A percentile compares a stretch with the other conserved stretches of the same genome.
Evolutionary conservation across 1,140 invertebrate genomes (phyloP).

Genomic region (Augochlora pura): DNA sequence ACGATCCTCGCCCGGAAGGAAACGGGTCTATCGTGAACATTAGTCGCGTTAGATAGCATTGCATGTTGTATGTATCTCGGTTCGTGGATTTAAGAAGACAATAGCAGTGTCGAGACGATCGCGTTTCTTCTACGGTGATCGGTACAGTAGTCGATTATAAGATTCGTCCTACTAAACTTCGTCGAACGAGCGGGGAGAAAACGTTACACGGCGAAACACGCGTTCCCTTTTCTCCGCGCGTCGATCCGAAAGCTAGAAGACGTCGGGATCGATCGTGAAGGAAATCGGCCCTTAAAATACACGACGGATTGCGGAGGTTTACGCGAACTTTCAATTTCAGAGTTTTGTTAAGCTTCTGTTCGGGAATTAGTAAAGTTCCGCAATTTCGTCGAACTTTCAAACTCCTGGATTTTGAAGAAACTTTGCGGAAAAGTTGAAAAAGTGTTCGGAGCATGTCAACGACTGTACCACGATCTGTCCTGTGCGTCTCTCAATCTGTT

Average conservation of each 20-base stretch:
- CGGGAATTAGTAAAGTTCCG: too few relatives aligned
- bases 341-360: too few relatives aligned
- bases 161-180: constrained; percentile 25
- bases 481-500: not conserved
- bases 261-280: not conserved
- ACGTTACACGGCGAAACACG: not conserved
- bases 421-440: not conserved
- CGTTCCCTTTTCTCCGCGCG: not conserved
- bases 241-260: not conserved
- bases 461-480: constrained; percentile 3
- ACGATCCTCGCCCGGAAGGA: not conserved
- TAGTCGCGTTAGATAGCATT: constrained; percentile 51
- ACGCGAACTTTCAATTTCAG: too few relatives aligned
- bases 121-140: constrained; percentile 27
- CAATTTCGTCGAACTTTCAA: too few relatives aligned
- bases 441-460: not conserved
- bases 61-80: constrained; percentile 53
- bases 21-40: constrained; percentile 23
- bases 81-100: constrained; percentile 56
- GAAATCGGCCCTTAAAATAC: not conserved
- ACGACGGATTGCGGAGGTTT: not conserved
- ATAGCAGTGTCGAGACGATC: constrained; percentile 39
- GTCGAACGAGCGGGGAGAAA: not conserved
- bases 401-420: too few relatives aligned
- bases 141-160: constrained; percentile 30